Base-by-base conservation (phyloP, 2,797 vertebrate species). In the Pangasius larnaudii region DNA sequence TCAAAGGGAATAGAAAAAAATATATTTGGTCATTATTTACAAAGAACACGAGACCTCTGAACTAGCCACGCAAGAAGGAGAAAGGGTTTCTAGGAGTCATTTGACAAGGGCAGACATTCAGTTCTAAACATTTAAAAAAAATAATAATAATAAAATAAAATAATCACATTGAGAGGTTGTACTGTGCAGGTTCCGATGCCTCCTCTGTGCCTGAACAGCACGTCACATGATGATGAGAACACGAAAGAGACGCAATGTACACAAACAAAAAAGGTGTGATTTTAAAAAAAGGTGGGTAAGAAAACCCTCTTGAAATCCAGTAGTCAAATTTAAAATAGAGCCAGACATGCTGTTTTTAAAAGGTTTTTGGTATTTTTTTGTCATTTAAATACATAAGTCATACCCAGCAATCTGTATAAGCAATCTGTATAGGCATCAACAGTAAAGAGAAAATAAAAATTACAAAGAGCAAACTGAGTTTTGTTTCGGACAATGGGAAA, bases 1-100 rank as follows among this genome's bases (percentile, higher is more conserved):
- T 96, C 97, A 96, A 96, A 96, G 94, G 95, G 96, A 96, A 94
- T 96, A 96, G 95, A 95, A 96, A 95, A 95, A 94, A 95, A 96
- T 95, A 95, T 94, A 95, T 97, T 98, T 97, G 97, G 97, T 97
- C 96, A 96, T 97, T 98, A 97, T 98, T 98, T 98, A 98, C 97
- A 98, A 92, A 97, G 95, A 97, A 96, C 93, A 95, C 95, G 95
- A 96, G 95, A 95, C 95, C 94, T 96, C 95, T 95, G 94, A 96
- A 96, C 97, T 97, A 96, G 92, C 94, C 95, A 95, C 96, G 95
- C 94, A 94, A 95, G 94, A 94, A 94, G 95, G 93, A 90, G 93
- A 93, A 81, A 91, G 92, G 93, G 92, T 94, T 89, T 83, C 61
- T 30, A 79, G 90, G 89, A 93, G 89, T 90, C 93, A 91, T 95